Evolutionary conservation across 2,888 invertebrate genomes (phyloP), one percentile per base, ranked within the genome.

Genomic region (Caenorhabditis sulstoni): DNA sequence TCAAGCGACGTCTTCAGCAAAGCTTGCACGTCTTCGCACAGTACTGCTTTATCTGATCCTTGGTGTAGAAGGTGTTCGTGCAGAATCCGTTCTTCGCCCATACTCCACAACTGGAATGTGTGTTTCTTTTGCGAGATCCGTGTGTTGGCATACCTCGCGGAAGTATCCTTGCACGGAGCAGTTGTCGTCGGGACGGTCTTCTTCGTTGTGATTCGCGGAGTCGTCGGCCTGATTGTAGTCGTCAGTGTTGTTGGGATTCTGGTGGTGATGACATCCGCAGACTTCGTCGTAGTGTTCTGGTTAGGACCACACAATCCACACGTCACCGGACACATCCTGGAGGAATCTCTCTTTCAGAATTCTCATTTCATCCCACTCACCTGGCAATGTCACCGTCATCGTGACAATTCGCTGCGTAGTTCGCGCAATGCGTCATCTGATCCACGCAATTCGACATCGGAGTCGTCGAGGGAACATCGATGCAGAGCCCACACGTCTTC

Each of bases 61-160:
- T 47, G 11, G 71, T 37, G 35, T 71, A 71, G 57, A 64, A 71
- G 23, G 45, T 64, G 57, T 71, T 71, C 3, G 71, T 71, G 22
- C 71, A 71, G 71, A 71, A 71, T 22, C 71, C 71, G 50, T 71
- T 71, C 20, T 64, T 71, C 11, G 62, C 71, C 71, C 71, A 71
- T n/a, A 9, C 16, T 9, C 49, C 29, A 44, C 71, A 71, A 20
- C 70, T 70, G 61, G 11, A 70, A 70, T 7, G 18, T 23, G 18
- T 7, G 18, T 23, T 50, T 23, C 22, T 9, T 12, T 7, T 50
- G 16, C 3, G 50, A 23, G 20, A 23, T 50, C 9, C 20, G 12
- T 1, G 12, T 23, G 8, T n/a, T n/a, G n/a, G n/a, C 52, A n/a
- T 20, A 52, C 52, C 29, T 23, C 29, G 52, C 29, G 4, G 52